phyloP scores from a whole-genome alignment of 2,113 vertebrate species.

The Procapra przewalskii region DNA sequence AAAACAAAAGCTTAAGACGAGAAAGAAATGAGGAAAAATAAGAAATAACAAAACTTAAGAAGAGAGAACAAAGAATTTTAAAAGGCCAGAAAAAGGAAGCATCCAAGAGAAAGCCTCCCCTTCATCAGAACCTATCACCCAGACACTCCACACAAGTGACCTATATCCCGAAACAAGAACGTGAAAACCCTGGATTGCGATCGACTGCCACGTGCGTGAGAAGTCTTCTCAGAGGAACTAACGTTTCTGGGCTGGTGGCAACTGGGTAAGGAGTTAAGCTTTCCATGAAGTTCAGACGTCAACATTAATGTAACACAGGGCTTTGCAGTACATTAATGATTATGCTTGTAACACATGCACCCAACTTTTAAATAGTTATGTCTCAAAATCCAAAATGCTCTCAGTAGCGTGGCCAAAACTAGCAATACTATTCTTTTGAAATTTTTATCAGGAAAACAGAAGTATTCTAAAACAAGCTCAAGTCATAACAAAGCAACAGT shows the following conservation, averaged over 20 bases:
- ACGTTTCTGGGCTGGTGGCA: conserved; percentile 71
- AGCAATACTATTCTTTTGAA: conserved; percentile 23
- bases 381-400: conserved; percentile 52
- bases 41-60: conserved; percentile 46
- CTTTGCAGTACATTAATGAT: conserved; percentile 64
- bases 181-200: conserved; percentile 69
- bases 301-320: conserved; percentile 67
- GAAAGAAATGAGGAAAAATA: conserved; percentile 25
- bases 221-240: conserved; percentile 76
- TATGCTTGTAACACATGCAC: conserved; percentile 44
- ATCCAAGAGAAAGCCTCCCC: conserved; percentile 38
- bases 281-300: conserved; percentile 63
- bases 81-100: conserved; percentile 45
- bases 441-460: conserved; percentile 45
- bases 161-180: conserved; percentile 47
- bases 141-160: conserved; percentile 32
- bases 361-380: conserved; percentile 40
- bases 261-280: conserved; percentile 59
- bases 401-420: conserved; percentile 24
- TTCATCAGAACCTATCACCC: conserved; percentile 32
- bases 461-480: conserved; percentile 53
- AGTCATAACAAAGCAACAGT: conserved; percentile 27
- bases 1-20: conserved; percentile 22
- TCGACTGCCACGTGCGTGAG: conserved; percentile 74
- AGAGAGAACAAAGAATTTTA: conserved; percentile 40